Base-by-base conservation (phyloP, 2,888 invertebrate genomes). In the Plagiodera versicolora region DNA sequence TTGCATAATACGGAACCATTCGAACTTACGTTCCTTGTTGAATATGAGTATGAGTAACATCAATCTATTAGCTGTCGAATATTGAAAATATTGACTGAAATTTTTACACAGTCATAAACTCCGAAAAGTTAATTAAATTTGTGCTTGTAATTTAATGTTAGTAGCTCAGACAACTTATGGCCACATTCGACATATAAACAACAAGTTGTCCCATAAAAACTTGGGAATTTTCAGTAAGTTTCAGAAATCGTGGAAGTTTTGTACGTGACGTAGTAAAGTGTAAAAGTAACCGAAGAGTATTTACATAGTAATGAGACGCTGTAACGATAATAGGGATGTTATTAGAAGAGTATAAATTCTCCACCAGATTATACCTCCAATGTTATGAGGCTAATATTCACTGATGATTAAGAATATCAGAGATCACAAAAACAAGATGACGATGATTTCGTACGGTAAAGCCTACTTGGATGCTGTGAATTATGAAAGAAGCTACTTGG, bases 141-240 rank as follows among this genome's bases (percentile, higher is more conserved):
- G n/a, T 32, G 32, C 32, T 11, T 39, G 3, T 14, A 3, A 39
- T 14, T 3, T 39, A 14, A 39, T 39, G 14, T 3, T 11, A 32
- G 32, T 39, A 4, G 14, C n/a, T 14, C 11, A 2, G 8, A 39
- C 14, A 39, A 39, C 39, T 14, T 39, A 24, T 24, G 14, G 39
- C 39, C 39, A 14, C 39, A 39, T n/a, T 39, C 39, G 39, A 39
- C 11, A 69, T 71, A 71, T 68, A 69, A 71, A 67, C 67, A 70
- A 66, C 67, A 71, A 71, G 67, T 72, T 70, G 60, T 59, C 64
- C 65, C 70, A 71, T 73, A 73, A 73, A 72, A 72, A 72, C 67
- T 71, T 71, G 55, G 69, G 66, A 71, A 72, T 70, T 67, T 65
- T 14, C 14, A 14, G 39, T 14, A 14, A 53, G 44, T 53, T 53